Base-by-base conservation (phyloP, 2,888 invertebrate species). In the Cotesia congregata region DNA sequence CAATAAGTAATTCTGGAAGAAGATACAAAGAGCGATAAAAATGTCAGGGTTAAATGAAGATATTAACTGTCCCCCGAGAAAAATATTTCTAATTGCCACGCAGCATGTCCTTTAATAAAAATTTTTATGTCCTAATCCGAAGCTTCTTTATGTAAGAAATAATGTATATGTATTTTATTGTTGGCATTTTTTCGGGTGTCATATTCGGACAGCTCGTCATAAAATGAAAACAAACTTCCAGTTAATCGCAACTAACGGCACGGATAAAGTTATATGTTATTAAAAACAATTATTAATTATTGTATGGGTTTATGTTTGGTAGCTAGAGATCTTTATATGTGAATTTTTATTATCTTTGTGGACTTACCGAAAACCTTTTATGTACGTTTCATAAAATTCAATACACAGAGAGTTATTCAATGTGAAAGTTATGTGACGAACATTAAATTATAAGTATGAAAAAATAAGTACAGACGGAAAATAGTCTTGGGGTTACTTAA, bases 1-100 rank as follows among this genome's bases (percentile, higher is more conserved):
- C 73, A 76, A 59, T 38, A 20, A 30, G 64, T n/a, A 30, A 40
- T 38, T 41, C 17, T 40, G 39, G 30, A 41, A 30, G 50, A 59
- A 68, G 61, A 77, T 41, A 38, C 73, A 20, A 65, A 41, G 74
- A 68, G 77, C 79, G 82, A 85, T 85, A 84, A 85, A 84, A 83
- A 77, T 81, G 77, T 75, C 79, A 76, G 75, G 75, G 41, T 70
- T 80, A 78, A 80, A 86, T 84, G 82, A 85, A 87, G 86, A 86
- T 84, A 86, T 86, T 84, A 86, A 86, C 85, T 82, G 77, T 79
- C 79, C 75, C 74, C 76, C 4, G 77, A 81, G 82, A 83, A 82
- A 30, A 87, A 86, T 85, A 86, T 84, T 85, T 86, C 85, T 88
- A 87, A 88, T 88, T 87, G 84, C 83, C 78, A 65, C 75, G 70